These are phyloP conservation scores for Karalla daura DNA, from an alignment of 2,797 vertebrate species.

Conservation along the genomic window DNA sequence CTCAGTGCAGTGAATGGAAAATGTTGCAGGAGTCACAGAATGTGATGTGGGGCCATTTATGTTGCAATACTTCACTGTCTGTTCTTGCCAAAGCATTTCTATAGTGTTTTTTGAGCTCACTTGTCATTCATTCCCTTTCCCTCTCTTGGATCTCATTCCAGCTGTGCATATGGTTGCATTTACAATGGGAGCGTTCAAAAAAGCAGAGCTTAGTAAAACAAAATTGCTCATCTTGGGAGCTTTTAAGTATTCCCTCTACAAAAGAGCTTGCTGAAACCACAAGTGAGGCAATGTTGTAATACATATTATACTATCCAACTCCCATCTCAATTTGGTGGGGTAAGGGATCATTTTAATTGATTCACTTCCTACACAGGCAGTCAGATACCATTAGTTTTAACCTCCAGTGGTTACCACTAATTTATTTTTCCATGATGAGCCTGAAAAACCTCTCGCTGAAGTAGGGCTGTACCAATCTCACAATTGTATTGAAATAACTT, in stretches of 20 bases:
- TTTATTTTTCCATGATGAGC: conserved; percentile 54
- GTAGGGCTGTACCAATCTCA: too few relatives aligned
- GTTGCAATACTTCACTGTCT: conserved; percentile 49
- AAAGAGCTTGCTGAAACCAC: conserved; percentile 60
- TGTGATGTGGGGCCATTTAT: conserved; percentile 54
- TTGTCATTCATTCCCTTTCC: conserved; percentile 68
- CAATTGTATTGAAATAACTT: too few relatives aligned
- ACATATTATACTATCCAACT: conserved; percentile 68
- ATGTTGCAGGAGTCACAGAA: conserved; percentile 29
- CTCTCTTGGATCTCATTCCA: conserved; percentile 67
- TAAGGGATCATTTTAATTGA: conserved; percentile 53
- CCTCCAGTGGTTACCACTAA: conserved; percentile 37
- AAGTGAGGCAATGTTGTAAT: conserved; percentile 69
- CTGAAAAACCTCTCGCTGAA: conserved; percentile 35
- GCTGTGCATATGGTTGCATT: conserved; percentile 79
- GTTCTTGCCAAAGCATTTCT: conserved; percentile 67
- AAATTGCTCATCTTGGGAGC: conserved; percentile 74
- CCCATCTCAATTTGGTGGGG: conserved; percentile 55
- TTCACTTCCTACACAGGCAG: conserved; percentile 67
- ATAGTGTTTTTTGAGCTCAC: conserved; percentile 72
- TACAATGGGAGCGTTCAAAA: conserved; percentile 71
- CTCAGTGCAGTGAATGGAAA: conserved; percentile 29
- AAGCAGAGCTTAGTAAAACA: conserved; percentile 74
- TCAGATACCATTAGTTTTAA: conserved; percentile 66
- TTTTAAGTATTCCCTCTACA: conserved; percentile 66